Base-by-base conservation (phyloP, 1,140 invertebrate genomes). In the Pinna nobilis region DNA sequence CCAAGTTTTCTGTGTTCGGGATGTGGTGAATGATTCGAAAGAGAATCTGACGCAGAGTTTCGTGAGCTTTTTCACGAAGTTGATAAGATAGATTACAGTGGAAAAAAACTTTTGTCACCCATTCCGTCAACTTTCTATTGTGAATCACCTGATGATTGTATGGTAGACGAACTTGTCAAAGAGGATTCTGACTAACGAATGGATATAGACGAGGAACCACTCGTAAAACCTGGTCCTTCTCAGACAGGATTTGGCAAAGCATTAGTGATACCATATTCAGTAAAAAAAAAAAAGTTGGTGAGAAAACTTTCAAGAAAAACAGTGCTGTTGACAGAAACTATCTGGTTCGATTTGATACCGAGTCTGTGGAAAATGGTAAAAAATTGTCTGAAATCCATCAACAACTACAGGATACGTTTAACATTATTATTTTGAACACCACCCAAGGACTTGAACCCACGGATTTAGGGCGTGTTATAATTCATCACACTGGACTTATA, bases 41-140 rank as follows among this genome's bases (percentile, higher is more conserved):
- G 30, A 33, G 53, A 57, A 57, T 57, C 53, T 1, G 53, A 57
- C 30, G 32, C 35, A 15, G 35, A 57, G 53, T 57, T 57, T 57
- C 28, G 35, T 57, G 53, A 32, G 15, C 53, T 57, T 2, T 57
- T 57, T 57, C 53, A 57, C 35, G 53, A 32, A 20, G 20, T 57
- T 15, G 53, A 57, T 33, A 28, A 33, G 30, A 32, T 57, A 11
- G 53, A 57, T 33, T 30, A 57, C 53, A 57, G 53, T 57, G 53
- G 35, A 33, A 28, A 57, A 57, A 57, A 57, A 57, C 53, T n/a
- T 57, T 57, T 28, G 28, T 57, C 53, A 33, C 53, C 53, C 53
- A 57, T 57, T 57, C 35, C 53, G 4, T 33, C 25, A 18, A 15
- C 11, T 18, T 18, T n/a, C 20, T 18, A 28, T 6, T 33, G 30